A percentile compares a stretch with the other conserved stretches of the same genome.
Evolutionary conservation across 2,797 vertebrate genomes (phyloP).

Genomic region (Diglossa cyanea): DNA sequence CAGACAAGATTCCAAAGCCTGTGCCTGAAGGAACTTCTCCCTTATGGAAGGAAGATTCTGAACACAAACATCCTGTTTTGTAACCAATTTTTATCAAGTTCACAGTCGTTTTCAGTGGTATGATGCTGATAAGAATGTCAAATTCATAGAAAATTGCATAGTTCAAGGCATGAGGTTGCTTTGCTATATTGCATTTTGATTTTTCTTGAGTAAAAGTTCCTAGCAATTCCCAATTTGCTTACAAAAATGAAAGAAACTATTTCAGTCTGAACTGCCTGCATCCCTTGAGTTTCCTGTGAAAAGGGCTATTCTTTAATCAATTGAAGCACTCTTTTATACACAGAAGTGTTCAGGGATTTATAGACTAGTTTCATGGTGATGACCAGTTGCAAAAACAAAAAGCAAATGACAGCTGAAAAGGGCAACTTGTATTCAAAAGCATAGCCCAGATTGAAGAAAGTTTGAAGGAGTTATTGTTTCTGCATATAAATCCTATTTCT

Average conservation of each 20-base stretch:
- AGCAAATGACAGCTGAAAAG: not conserved
- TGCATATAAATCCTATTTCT: constrained; percentile 13
- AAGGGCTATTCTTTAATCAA: not conserved
- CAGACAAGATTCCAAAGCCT: not conserved
- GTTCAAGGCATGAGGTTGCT: not conserved
- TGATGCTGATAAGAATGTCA: rapidly evolving
- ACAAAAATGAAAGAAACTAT: not conserved
- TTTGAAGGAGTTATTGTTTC: not conserved
- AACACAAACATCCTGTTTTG: not conserved
- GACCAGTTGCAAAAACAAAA: constrained; percentile 8
- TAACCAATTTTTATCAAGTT: not conserved
- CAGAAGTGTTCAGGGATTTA: not conserved
- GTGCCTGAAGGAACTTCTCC: not conserved
- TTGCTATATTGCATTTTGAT: not conserved
- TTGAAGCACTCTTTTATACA: not conserved
- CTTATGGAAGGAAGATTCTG: not conserved
- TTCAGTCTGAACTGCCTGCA: not conserved
- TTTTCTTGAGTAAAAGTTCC: not conserved
- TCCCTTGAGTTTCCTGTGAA: not conserved
- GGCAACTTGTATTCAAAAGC: not conserved
- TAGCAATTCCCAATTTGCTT: not conserved
- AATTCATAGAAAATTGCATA: not conserved
- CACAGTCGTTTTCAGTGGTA: not conserved
- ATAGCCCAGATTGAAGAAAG: not conserved
- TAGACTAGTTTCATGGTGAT: not conserved